Evolutionary conservation across 2,888 invertebrate species (phyloP), one percentile per base, ranked within the genome.

Genomic region (Rutpela maculata): DNA sequence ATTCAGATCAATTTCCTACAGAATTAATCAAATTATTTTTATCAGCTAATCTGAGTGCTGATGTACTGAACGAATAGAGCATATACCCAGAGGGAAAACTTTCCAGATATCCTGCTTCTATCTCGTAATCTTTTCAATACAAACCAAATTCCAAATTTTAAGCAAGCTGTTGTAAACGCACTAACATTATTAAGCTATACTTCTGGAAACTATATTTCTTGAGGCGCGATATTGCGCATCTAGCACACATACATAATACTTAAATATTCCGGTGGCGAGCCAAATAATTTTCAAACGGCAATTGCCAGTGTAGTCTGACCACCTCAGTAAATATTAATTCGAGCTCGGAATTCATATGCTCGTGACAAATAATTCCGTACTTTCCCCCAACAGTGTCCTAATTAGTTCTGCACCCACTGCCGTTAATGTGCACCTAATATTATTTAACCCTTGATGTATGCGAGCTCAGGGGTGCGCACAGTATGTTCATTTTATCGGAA

Each of bases 351-450:
- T 50, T 50, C n/a, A 50, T 50, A 50, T 50, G 50, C 50, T 6
- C 12, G 50, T 50, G 50, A 50, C 50, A 50, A 50, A 50, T 50
- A 50, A 50, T 50, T n/a, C 50, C 50, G 50, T 50, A 50, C 15
- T 50, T 15, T 50, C 50, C n/a, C 50, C 50, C 15, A n/a, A 50
- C n/a, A 50, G 15, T 2, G n/a, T n/a, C 50, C 50, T 50, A 50
- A 50, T 50, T 50, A 50, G n/a, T 50, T 50, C 50, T 50, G 50
- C 50, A 50, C 50, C 50, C 43, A 43, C 43, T 15, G 50, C 50
- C n/a, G 50, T 50, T 50, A 50, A 50, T 50, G n/a, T 50, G 50
- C 50, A 50, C n/a, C n/a, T 50, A 50, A 50, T 50, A 50, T 50
- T n/a, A 50, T 50, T 50, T 50, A 50, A 50, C 50, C 50, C 50